Conservation (phyloP, 2,113 vertebrate genomes). For the Dicentrarchus labrax region DNA sequence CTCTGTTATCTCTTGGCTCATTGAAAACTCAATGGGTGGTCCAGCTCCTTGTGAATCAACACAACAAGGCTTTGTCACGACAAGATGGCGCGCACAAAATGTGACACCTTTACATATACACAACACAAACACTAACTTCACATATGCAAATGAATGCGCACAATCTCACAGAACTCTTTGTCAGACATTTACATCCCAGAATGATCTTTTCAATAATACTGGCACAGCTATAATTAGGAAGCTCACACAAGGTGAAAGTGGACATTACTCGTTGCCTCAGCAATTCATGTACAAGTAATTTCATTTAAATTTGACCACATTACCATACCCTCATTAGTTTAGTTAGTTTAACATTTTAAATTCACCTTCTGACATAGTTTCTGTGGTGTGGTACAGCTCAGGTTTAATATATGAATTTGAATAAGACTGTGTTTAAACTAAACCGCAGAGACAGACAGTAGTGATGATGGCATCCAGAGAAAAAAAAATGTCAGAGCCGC, state of each 20-base stretch:
- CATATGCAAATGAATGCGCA: conserved; percentile 14
- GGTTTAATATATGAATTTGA: too few species aligned
- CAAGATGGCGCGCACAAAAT: not conserved
- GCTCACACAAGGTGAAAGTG: not conserved
- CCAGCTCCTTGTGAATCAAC: not conserved
- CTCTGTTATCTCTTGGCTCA: conserved; percentile 24
- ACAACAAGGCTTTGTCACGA: conserved; percentile 2
- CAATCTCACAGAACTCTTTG: conserved; percentile 15
- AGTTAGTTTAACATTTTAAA: not conserved
- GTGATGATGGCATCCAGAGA: not conserved
- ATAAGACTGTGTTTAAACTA: too few species aligned
- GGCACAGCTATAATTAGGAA: not conserved
- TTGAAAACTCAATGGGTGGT: conserved; percentile 50
- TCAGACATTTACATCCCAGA: not conserved
- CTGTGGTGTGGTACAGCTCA: too few species aligned
- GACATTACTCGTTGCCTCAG: not conserved
- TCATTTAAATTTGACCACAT: not conserved
- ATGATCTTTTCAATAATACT: not conserved
- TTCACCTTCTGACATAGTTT: too few species aligned
- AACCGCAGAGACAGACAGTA: not conserved
- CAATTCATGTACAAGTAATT: not conserved
- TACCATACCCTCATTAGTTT: not conserved
- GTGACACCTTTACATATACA: not conserved
- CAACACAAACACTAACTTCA: not conserved
- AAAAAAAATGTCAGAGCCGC: conserved; percentile 1